phyloP scores from a whole-genome alignment of 2,797 vertebrate genomes.

The Monodelphis domestica region DNA sequence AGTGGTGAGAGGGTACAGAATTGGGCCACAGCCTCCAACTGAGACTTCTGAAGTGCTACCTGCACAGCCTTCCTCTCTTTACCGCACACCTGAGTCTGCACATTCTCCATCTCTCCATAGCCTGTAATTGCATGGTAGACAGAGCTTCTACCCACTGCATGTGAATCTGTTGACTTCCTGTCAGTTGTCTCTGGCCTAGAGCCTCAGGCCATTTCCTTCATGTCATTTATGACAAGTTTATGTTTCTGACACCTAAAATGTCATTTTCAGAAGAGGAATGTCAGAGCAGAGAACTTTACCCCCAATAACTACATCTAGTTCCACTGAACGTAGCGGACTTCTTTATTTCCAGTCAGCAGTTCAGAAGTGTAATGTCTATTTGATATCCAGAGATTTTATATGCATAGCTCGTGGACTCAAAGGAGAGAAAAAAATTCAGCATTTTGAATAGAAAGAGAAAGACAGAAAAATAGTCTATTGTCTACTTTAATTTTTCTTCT shows the following conservation, averaged over 20 bases:
- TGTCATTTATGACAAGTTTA: not conserved
- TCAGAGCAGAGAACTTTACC: not conserved
- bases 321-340: not conserved
- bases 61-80: not conserved
- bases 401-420: rapidly evolving
- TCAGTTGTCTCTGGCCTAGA: not conserved
- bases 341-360: not conserved
- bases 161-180: not conserved
- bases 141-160: not conserved
- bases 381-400: too few species aligned
- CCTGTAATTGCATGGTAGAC: not conserved
- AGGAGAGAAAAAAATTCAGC: rapidly evolving
- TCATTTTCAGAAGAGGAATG: not conserved
- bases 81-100: not conserved
- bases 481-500: rapidly evolving
- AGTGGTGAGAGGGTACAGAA: not conserved
- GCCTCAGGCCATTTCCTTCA: not conserved
- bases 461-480: rapidly evolving
- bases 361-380: not conserved
- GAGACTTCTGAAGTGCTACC: not conserved
- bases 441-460: rapidly evolving
- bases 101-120: not conserved
- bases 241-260: conserved; percentile 5
- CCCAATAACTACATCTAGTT: not conserved
- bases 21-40: not conserved